phyloP scores from a whole-genome alignment of 2,888 invertebrate genomes.

The Candidula unifasciata region DNA sequence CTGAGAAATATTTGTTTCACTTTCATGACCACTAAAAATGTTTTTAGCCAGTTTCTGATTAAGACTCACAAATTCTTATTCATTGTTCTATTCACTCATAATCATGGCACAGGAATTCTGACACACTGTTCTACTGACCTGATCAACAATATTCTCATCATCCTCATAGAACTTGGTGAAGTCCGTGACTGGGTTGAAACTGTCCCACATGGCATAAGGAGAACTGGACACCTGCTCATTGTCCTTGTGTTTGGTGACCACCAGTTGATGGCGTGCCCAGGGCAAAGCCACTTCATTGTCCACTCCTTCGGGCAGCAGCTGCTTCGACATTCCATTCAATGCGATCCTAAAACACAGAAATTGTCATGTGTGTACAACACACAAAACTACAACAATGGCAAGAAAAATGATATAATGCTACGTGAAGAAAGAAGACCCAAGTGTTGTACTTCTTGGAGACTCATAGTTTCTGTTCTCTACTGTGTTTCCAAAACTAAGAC shows the following conservation, averaged over 20 bases:
- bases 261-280: conserved; percentile 72
- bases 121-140: conserved; percentile 59
- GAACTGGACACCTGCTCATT: conserved; percentile 70
- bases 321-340: conserved; percentile 65
- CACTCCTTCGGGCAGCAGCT: conserved; percentile 63
- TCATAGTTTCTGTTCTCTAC: no score
- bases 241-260: conserved; percentile 69
- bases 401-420: no score
- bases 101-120: not conserved
- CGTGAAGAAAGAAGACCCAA: no score
- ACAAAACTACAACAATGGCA: not conserved
- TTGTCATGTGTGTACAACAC: not conserved
- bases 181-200: conserved; percentile 68
- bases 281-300: conserved; percentile 66
- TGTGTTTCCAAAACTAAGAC: no score
- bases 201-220: conserved; percentile 72
- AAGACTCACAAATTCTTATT: not conserved
- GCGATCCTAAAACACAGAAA: conserved; percentile 26
- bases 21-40: no score
- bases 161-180: conserved; percentile 69
- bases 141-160: conserved; percentile 68
- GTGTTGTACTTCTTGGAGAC: no score
- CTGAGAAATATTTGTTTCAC: no score
- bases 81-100: conserved; percentile 45
- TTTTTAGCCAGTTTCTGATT: no score